Base-by-base conservation (phyloP, 2,888 invertebrate genomes). In the Cancer borealis region DNA sequence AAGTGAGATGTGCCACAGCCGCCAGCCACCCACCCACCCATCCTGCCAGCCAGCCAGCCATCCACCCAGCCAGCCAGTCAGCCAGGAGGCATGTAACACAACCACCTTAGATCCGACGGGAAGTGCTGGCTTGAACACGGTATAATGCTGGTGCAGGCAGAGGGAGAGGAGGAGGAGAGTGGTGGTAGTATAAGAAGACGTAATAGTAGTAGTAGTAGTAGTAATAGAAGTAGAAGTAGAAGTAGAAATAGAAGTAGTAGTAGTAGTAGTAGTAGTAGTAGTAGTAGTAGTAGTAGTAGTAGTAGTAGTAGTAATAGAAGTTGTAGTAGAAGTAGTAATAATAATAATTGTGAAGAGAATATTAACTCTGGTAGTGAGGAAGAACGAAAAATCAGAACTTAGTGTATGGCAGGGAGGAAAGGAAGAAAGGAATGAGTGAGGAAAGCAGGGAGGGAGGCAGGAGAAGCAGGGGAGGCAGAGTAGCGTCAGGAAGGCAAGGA, bases 151-250 rank as follows among this genome's bases (percentile, higher is more conserved):
- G 73, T 17, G n/a, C n/a, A n/a, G n/a, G 73, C 3, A n/a, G n/a
- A n/a, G 73, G 26, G 5, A n/a, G n/a, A 0, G n/a, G 5, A n/a
- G 73, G 73, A n/a, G 79, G 30, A 66, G n/a, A 17, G n/a, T 79
- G 26, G 30, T 26, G 26, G 26, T 79, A 26, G 26, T 79, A 26
- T 26, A 26, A 26, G 79, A 26, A 79, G 79, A 26, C n/a, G 79
- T 79, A 79, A 26, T 79, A 79, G 79, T 79, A 79, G 79, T 30
- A 79, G 26, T 79, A 79, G 79, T 79, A 79, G 26, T 79, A 79
- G 79, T 26, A 79, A 30, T 79, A 79, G 79, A 26, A 79, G 79
- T 30, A 79, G 79, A 6, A 79, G 66, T 66, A 66, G 17, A 4
- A 66, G 66, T 66, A 66, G 66, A 4, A 66, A 21, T 21, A 66